Evolutionary conservation across 2,113 vertebrate genomes (phyloP), one percentile per base, ranked within the genome.

Genomic region (Arenaria interpres): DNA sequence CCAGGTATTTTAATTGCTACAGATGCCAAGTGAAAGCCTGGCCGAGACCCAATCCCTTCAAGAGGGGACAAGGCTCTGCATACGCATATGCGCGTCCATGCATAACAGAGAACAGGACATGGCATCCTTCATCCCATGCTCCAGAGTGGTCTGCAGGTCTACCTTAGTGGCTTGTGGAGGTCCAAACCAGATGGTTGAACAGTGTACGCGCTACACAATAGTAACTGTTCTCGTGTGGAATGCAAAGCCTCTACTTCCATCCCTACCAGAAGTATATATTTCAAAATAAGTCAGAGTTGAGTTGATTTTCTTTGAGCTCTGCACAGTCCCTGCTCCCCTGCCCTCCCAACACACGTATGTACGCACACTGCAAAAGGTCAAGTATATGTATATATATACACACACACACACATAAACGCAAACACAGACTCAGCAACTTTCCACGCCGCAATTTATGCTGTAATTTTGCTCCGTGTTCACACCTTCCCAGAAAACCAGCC

Each of bases 401-500:
- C 45, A 14, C 7, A 30, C 32, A 64, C 20, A 71, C 17, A 64
- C 45, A 46, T 14, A 37, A 30, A 46, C 39, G 19, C 45, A 46
- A 46, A 46, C 45, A 46, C 45, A 46, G 45, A 37, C 8, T 16
- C n/a, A 51, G 11, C 7, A 43, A 1, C 37, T 81, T 87, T 67
- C 46, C 35, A 16, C 24, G 1, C 23, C 7, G 24, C 4, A 2
- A 0, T 56, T 64, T 10, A 15, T 7, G 19, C 39, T 85, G 28
- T 16, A 4, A 22, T 62, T 78, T 77, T 57, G 9, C 35, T 48
- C 19, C 0, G 0, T 8, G 20, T 46, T 59, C 37, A 43, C 45
- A 72, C 16, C 22, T 33, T 24, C 8, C 10, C 1, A 2, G 16
- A 25, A 73, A 37, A 63, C 4, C 5, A n/a, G 27, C 45, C 46